Conservation (phyloP, 2,888 invertebrate genomes). For the Erebia ligea region DNA sequence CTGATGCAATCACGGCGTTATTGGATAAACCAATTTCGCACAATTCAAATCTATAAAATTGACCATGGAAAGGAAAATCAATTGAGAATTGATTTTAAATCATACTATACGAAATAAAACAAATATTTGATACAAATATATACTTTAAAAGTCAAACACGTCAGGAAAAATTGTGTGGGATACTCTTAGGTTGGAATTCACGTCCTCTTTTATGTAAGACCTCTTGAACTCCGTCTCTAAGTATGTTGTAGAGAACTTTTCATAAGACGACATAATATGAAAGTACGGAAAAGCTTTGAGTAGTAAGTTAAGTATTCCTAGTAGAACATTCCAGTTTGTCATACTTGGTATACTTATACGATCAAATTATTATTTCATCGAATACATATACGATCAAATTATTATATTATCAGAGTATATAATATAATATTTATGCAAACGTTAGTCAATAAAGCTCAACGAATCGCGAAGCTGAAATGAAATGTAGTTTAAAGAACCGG, state of each 20-base stretch:
- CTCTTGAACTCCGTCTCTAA: conserved; percentile 60
- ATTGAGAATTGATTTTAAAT: conserved; percentile 54
- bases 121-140: conserved; percentile 15
- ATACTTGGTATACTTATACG: too few species aligned
- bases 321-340: not conserved
- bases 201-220: conserved; percentile 61
- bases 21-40: conserved; percentile 63
- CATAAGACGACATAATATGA: conserved; percentile 55
- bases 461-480: not conserved
- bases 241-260: conserved; percentile 62
- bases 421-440: too few species aligned
- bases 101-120: conserved; percentile 30
- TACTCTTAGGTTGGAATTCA: conserved; percentile 54
- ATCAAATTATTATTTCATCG: too few species aligned
- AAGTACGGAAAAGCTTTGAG: conserved; percentile 55
- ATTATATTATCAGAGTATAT: too few species aligned
- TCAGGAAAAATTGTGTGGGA: conserved; percentile 39
- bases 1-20: conserved; percentile 60
- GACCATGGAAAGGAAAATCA: conserved; percentile 52
- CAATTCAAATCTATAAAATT: conserved; percentile 61
- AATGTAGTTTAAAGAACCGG: not conserved
- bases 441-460: not conserved
- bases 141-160: conserved; percentile 13
- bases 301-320: not conserved
- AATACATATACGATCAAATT: too few species aligned